These are phyloP conservation scores for Hermetia illucens DNA, from an alignment of 1,140 invertebrate genomes.

Conservation along the genomic window DNA sequence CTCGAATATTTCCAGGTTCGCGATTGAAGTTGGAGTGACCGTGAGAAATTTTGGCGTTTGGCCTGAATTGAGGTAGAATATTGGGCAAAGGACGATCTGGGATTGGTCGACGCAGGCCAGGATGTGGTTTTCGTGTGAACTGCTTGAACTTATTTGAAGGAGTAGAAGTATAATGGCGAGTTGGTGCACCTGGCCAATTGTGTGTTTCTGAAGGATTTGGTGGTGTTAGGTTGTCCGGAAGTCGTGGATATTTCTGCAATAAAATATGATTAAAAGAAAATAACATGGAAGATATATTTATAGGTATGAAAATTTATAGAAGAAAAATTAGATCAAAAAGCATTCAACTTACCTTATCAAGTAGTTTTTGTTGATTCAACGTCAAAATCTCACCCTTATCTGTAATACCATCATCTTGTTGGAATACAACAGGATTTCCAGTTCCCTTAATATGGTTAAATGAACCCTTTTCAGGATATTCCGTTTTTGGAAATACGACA, in stretches of 20 bases:
- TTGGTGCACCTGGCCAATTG: constrained; percentile 16
- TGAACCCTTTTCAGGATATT: not conserved
- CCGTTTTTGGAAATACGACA: constrained; percentile 20
- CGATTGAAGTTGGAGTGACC: constrained; percentile 32
- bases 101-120: constrained; percentile 29
- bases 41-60: constrained; percentile 44
- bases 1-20: constrained; percentile 23
- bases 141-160: no score
- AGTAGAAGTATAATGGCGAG: constrained; percentile 22
- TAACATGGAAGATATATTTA: no score
- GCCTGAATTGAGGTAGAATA: constrained; percentile 54
- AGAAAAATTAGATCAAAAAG: no score
- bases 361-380: constrained; percentile 15
- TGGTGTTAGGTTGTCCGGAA: constrained; percentile 11
- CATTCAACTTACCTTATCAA: no score
- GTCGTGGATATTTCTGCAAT: constrained; percentile 17
- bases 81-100: constrained; percentile 42
- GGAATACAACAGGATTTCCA: constrained; percentile 1
- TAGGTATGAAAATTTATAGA: no score
- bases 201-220: constrained; percentile 14
- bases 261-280: no score
- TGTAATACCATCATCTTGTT: not conserved
- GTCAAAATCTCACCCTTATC: constrained; percentile 25
- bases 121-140: constrained; percentile 25
- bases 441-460: not conserved